Evolutionary conservation across 1,140 invertebrate species (phyloP).

Genomic region (Phortica variegata): DNA sequence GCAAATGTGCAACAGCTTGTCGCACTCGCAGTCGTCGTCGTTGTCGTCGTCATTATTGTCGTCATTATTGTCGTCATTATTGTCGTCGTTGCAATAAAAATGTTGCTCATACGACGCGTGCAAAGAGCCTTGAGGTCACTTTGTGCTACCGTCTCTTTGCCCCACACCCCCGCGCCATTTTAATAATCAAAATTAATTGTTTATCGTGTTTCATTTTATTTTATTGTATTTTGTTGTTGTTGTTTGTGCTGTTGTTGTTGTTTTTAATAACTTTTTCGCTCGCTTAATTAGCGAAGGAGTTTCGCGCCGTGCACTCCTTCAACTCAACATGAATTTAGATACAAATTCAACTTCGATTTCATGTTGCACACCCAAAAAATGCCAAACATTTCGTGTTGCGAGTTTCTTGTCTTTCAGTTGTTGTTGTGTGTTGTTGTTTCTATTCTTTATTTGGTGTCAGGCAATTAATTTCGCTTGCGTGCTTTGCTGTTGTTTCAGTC

Average conservation of each 20-base stretch:
- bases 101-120: too few relatives aligned
- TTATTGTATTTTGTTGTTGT: constrained; percentile 36
- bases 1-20: too few relatives aligned
- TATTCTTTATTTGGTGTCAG: constrained; percentile 55
- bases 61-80: too few relatives aligned
- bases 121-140: too few relatives aligned
- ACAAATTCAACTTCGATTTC: neutral
- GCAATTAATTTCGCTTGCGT: constrained; percentile 56
- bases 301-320: constrained; percentile 8
- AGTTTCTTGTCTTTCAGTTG: neutral
- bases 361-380: constrained; percentile 2
- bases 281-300: constrained; percentile 45
- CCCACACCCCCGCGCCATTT: too few relatives aligned
- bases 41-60: too few relatives aligned
- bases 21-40: too few relatives aligned
- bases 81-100: too few relatives aligned
- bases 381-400: neutral
- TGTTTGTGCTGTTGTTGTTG: constrained; percentile 15
- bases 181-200: constrained; percentile 55
- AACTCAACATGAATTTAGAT: too few relatives aligned
- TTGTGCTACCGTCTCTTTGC: too few relatives aligned
- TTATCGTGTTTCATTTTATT: constrained; percentile 54
- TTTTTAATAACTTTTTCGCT: constrained; percentile 8
- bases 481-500: constrained; percentile 51
- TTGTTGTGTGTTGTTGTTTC: constrained; percentile 13